Percentiles rank a stretch among this genome's conserved stretches.
Conservation (phyloP, 2,113 vertebrate species). For the Sinocyclocheilus rhinocerous region DNA sequence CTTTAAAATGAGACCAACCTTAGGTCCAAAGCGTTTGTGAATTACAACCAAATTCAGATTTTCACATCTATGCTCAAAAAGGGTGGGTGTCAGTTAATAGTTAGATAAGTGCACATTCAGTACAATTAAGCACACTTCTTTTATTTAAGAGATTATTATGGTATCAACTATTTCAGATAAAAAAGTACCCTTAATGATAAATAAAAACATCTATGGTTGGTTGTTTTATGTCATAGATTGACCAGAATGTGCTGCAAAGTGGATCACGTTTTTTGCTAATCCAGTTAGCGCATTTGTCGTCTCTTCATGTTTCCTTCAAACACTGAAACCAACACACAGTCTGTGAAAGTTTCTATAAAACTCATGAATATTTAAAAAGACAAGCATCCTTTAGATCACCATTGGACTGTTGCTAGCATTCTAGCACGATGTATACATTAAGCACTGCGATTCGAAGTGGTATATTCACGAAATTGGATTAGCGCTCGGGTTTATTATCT, state of each 20-base stretch:
- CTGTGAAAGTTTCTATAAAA: not conserved
- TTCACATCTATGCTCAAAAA: too few relatives aligned
- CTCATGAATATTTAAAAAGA: slow-evolving; percentile 9
- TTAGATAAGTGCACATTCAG: too few relatives aligned
- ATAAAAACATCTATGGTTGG: not conserved
- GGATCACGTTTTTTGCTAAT: not conserved
- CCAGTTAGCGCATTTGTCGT: not conserved
- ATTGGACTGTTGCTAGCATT: not conserved
- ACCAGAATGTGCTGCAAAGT: not conserved
- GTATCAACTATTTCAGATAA: not conserved
- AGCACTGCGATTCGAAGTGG: not conserved
- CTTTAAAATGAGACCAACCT: too few relatives aligned
- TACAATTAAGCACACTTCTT: not conserved
- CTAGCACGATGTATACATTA: not conserved
- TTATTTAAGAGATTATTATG: not conserved
- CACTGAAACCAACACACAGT: not conserved
- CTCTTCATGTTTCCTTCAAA: not conserved
- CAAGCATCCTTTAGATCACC: not conserved
- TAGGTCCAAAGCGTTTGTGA: too few relatives aligned
- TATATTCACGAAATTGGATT: not conserved
- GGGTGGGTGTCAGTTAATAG: too few relatives aligned
- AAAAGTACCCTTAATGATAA: too few relatives aligned
- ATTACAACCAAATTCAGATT: too few relatives aligned
- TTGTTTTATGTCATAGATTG: not conserved
- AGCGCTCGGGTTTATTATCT: not conserved